These are phyloP conservation scores for Odocoileus hemionus DNA, from an alignment of 2,113 vertebrate genomes.

Conservation along the genomic window DNA sequence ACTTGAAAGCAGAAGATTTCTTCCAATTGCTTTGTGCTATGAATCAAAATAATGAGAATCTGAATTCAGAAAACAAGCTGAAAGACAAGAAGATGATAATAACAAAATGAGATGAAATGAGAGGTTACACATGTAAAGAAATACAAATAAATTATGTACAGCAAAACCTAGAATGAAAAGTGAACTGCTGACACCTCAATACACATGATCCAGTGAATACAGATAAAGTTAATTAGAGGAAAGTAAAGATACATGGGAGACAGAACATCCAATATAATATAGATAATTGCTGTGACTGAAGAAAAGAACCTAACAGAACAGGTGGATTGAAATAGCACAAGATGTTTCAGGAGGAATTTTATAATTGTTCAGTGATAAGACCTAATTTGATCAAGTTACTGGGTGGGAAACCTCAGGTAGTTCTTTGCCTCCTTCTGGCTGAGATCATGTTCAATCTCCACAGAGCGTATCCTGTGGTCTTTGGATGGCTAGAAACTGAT, in stretches of 20 bases:
- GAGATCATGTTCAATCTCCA: neutral
- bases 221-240: neutral
- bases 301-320: neutral
- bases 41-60: neutral
- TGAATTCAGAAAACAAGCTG: neutral
- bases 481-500: neutral
- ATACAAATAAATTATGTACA: neutral
- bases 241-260: neutral
- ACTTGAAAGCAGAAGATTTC: neutral
- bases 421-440: neutral
- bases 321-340: neutral
- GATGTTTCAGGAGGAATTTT: neutral
- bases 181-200: neutral
- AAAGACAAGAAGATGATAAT: neutral
- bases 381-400: neutral
- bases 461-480: neutral
- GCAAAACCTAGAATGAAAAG: conserved; percentile 1
- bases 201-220: neutral
- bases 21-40: neutral
- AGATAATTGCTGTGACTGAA: neutral
- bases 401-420: neutral
- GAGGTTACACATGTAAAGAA: neutral
- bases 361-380: neutral
- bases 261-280: neutral
- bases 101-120: neutral